These are phyloP conservation scores for Coendou prehensilis DNA, from an alignment of 2,797 vertebrate genomes.

Conservation along the genomic window DNA sequence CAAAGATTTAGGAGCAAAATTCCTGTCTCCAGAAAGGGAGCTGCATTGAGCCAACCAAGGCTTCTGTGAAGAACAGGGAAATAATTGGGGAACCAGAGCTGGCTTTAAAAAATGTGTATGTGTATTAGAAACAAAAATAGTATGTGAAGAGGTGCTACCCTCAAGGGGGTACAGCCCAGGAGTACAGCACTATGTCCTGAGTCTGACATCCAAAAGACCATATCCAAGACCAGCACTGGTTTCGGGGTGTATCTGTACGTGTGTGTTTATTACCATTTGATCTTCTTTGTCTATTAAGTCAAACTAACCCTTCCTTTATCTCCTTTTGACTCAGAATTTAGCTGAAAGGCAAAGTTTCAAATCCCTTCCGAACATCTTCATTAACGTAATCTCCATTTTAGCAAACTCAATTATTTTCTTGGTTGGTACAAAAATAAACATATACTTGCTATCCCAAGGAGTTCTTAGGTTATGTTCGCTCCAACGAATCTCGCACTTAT, in stretches of 20 bases:
- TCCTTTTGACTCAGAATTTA: constrained; percentile 28
- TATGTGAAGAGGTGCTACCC: neutral
- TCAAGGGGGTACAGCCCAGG: neutral
- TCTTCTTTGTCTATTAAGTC: constrained; percentile 15
- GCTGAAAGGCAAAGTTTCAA: constrained; percentile 18
- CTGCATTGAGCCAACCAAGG: neutral
- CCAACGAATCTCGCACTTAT: neutral
- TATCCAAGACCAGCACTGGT: neutral
- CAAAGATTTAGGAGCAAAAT: constrained; percentile 19
- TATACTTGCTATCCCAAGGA: neutral
- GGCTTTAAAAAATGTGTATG: neutral
- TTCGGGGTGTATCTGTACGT: neutral
- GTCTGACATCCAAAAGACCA: neutral
- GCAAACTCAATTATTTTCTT: constrained; percentile 1
- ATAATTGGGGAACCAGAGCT: neutral
- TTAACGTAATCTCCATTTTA: constrained; percentile 16
- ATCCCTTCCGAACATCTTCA: neutral
- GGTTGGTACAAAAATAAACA: constrained; percentile 15
- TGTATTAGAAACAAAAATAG: neutral
- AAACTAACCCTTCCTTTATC: neutral
- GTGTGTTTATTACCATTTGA: neutral
- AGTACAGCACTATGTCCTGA: neutral
- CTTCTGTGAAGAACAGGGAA: neutral
- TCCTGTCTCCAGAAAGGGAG: neutral
- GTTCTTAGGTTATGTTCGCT: neutral